phyloP scores from a whole-genome alignment of 64 coral and sea anemone genomes.

The Stichodactyla mertensii region DNA sequence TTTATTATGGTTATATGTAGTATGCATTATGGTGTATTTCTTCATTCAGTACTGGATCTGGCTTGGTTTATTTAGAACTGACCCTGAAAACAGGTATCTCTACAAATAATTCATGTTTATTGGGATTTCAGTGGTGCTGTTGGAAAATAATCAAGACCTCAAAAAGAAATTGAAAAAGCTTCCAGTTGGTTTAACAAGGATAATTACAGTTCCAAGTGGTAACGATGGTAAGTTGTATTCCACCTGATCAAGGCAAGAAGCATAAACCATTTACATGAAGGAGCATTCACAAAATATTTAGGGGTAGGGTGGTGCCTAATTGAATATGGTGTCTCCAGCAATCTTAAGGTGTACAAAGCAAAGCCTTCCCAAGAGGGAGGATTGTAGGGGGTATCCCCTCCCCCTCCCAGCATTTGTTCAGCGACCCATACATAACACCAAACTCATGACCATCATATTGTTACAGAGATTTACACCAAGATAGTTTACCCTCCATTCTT shows the following conservation, averaged over 20 bases:
- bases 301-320: too few species aligned
- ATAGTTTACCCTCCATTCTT: conserved; percentile 47
- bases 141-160: not conserved
- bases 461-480: conserved; percentile 33
- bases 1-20: too few species aligned
- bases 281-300: too few species aligned
- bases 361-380: too few species aligned
- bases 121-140: not conserved
- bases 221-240: not conserved
- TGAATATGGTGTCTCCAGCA: too few species aligned
- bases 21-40: not conserved
- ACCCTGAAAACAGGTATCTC: too few species aligned
- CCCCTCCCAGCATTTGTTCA: too few species aligned
- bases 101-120: not conserved
- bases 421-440: not conserved
- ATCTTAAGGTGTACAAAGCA: too few species aligned
- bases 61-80: not conserved
- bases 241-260: too few species aligned
- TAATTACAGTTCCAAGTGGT: not conserved
- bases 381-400: too few species aligned
- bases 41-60: not conserved
- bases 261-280: too few species aligned
- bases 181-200: not conserved
- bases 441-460: not conserved
- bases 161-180: conserved; percentile 6